Base-by-base conservation (phyloP, 2,888 invertebrate genomes). In the Folsomia manolachei region DNA sequence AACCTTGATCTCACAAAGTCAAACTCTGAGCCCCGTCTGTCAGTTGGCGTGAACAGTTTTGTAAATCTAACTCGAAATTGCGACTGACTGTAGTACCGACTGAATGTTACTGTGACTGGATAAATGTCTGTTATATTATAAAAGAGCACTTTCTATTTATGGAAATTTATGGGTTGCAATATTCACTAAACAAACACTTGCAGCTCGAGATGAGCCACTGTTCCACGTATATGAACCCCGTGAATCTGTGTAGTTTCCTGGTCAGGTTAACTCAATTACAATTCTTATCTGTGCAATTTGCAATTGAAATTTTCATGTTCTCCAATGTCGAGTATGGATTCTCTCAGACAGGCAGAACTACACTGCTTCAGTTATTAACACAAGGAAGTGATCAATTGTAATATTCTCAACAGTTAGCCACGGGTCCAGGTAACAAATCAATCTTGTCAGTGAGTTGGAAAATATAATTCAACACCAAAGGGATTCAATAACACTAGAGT, bases 141-240 rank as follows among this genome's bases (percentile, higher is more conserved):
- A 39, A 14, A 39, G 39, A 39, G 14, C 39, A 39, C 39, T 62
- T 26, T 63, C 25, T 27, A 63, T 25, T 63, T 63, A 63, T 63
- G 63, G 63, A 63, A 63, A 63, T 63, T 63, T 63, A 63, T 27
- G 27, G 2, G 27, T 63, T n/a, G 19, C 27, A 25, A 52, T 52
- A 66, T 66, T 66, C 65, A 52, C 65, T 27, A 66, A 39, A 25
- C 27, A 64, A 64, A 64, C 64, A 64, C 64, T 64, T 64, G 64
- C 64, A 64, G 60, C 60, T 19, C 19, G n/a, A n/a, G n/a, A n/a
- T n/a, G n/a, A n/a, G n/a, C n/a, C 19, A 4, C 21, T 60, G 7
- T n/a, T 51, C 9, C 14, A 27, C 24, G 7, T 64, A 24, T 64
- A 14, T 24, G 39, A 9, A 39, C 14, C 7, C 39, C 4, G 39